Conservation (phyloP, 1,140 invertebrate species). For the Sycobia sp. region DNA sequence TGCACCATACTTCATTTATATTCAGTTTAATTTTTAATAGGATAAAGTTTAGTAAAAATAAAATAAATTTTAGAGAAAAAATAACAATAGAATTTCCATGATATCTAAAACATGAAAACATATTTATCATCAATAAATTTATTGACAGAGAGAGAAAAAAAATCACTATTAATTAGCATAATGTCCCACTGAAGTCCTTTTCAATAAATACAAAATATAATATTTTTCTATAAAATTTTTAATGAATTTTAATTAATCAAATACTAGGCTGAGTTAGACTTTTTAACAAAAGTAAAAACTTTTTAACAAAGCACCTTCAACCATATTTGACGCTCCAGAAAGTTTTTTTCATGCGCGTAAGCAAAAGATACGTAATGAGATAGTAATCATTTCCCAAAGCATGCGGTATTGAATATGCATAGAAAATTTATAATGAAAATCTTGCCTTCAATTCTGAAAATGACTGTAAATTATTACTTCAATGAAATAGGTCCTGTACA, state of each 20-base stretch:
- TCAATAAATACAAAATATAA: too few relatives aligned
- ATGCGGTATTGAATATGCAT: conserved; percentile 47
- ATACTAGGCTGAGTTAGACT: background rate
- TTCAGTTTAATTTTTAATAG: too few relatives aligned
- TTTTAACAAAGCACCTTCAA: background rate
- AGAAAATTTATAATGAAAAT: background rate
- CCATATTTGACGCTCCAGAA: conserved; percentile 24
- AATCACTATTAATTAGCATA: conserved; percentile 18
- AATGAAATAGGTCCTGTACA: too few relatives aligned
- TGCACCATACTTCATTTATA: conserved; percentile 1
- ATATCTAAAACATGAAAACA: background rate
- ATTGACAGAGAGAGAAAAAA: conserved; percentile 24
- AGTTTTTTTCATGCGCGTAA: conserved; percentile 56
- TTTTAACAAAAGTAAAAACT: conserved; percentile 3
- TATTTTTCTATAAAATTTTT: background rate
- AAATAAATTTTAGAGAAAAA: too few relatives aligned
- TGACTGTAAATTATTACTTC: too few relatives aligned
- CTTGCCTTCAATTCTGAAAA: background rate
- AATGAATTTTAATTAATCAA: too few relatives aligned
- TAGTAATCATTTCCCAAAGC: conserved; percentile 56
- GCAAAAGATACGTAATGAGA: conserved; percentile 54
- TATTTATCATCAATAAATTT: conserved; percentile 25
- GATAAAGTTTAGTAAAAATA: background rate
- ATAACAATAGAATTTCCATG: background rate
- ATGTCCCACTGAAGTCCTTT: conserved; percentile 45